Evolutionary conservation across 2,113 vertebrate species (phyloP), one percentile per base, ranked within the genome.

Genomic region (Athene noctua): DNA sequence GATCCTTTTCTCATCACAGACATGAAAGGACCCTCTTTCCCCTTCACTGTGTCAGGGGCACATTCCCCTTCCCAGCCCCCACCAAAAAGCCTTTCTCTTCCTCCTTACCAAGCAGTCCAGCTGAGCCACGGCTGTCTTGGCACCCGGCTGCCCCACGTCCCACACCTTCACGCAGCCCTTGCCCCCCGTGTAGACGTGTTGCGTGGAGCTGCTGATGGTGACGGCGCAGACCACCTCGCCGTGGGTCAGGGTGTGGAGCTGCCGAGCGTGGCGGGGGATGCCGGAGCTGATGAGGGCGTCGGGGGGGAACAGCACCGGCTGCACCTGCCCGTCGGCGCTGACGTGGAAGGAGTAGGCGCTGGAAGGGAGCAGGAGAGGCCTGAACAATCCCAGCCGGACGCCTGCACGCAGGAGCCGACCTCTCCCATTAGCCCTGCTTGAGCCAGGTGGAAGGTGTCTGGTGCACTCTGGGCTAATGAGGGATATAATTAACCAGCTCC

Each of bases 191-290:
- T 99, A 99, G 87, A 99, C 99, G 13, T 99, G 99, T 2, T 95
- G 98, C 0, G 99, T 99, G 85, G 99, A 99, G 91, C 97, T 98
- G 97, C 99, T 99, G 98, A 99, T 99, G 97, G 99, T 99, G 97
- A 99, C 99, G 0, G 99, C 99, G 0, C 99, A 99, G 90, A 99
- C 99, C 97, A 99, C 99, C 97, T 99, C 99, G 0, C 99, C 99
- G 11, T 99, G 99, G 83, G 84, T 98, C 96, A 99, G 98, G 13
- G 98, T 98, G 98, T 99, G 98, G 78, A 99, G 98, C 97, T 99
- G 98, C 68, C 98, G 98, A 1, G 98, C 98, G 13, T 99, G 98
- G 7, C 98, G 98, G 29, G 98, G 98, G 94, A 99, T 98, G 36
- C 98, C 97, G 2, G 99, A 98, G 63, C 98, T 98, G 3, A 98